Base-by-base conservation (phyloP, 2,113 vertebrate genomes). In the Pandion haliaetus region DNA sequence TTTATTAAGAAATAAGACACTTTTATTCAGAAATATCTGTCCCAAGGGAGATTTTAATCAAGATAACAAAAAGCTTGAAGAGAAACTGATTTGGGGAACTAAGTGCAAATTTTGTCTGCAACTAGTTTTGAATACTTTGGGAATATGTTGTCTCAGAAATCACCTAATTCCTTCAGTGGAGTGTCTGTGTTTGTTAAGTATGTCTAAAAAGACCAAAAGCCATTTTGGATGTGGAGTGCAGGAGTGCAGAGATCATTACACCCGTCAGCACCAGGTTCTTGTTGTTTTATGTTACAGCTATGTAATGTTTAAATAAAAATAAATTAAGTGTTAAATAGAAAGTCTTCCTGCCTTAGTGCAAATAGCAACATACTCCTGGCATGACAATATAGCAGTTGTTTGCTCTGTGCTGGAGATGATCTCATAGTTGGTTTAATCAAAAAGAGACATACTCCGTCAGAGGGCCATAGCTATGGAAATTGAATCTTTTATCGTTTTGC, bases 371-470 rank as follows among this genome's bases (percentile, higher is more conserved):
- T 91, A 79, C 72, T 95, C 86, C 90, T 96, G 94, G 93, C 94
- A 57, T 85, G 83, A 93, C 86, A 92, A 69, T 80, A 87, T 9
- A 96, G 95, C 82, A 66, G 49, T 94, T 94, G 84, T 93, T 80
- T 94, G 73, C 57, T 93, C 34, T 52, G 66, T 62, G 61, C 87
- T 95, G 70, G 81, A 79, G 87, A 94, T 96, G 96, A 96, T 91
- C 93, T 97, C 96, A 96, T 90, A 88, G 78, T 42, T 93, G 85
- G 50, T 97, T 96, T 97, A 97, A 96, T 97, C 69, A 72, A 89
- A 97, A 96, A 86, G 81, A 40, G 76, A 78, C 87, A 45, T 88
- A 67, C 62, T 84, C 79, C 3, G 8, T 90, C 44, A 82, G 88
- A 95, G 61, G 65, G 40, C 72, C 80, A 71, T 49, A 91, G 80